Conservation (phyloP, 2,797 vertebrate genomes). For the Neopelma chrysocephalum region DNA sequence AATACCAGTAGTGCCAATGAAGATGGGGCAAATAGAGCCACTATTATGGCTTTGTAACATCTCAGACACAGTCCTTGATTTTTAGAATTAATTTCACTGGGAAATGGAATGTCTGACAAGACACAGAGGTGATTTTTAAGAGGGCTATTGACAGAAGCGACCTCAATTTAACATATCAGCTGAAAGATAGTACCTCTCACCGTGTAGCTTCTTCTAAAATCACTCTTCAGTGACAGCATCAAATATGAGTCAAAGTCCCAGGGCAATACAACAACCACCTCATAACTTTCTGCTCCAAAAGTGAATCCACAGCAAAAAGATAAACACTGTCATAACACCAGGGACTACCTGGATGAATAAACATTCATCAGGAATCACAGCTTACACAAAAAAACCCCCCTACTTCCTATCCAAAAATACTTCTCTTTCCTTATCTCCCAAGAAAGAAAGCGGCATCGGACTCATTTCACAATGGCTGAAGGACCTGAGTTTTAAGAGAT, state of each 20-base stretch:
- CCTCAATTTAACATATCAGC: constrained; percentile 59
- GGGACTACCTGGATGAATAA: neutral
- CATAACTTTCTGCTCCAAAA: neutral
- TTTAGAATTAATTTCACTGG: constrained; percentile 52
- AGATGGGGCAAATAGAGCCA: neutral
- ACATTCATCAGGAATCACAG: neutral
- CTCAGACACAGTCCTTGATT: constrained; percentile 58
- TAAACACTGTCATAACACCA: neutral
- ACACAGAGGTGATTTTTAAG: constrained; percentile 57
- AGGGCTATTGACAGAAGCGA: constrained; percentile 38
- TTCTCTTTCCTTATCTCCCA: neutral
- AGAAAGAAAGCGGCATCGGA: neutral
- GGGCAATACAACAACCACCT: neutral
- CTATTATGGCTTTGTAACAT: constrained; percentile 8
- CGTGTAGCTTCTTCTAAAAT: constrained; percentile 12
- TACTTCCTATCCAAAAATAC: neutral
- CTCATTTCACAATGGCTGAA: neutral
- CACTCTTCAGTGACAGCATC: constrained; percentile 43
- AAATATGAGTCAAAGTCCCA: neutral
- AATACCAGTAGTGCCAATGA: constrained; percentile 20
- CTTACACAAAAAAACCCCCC: neutral
- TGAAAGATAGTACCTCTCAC: constrained; percentile 35
- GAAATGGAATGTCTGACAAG: constrained; percentile 59
- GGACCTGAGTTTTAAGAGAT: neutral
- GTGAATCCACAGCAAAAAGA: neutral